Evolutionary conservation across 2,797 vertebrate species (phyloP).

Genomic region (Eospalax fontanierii): DNA sequence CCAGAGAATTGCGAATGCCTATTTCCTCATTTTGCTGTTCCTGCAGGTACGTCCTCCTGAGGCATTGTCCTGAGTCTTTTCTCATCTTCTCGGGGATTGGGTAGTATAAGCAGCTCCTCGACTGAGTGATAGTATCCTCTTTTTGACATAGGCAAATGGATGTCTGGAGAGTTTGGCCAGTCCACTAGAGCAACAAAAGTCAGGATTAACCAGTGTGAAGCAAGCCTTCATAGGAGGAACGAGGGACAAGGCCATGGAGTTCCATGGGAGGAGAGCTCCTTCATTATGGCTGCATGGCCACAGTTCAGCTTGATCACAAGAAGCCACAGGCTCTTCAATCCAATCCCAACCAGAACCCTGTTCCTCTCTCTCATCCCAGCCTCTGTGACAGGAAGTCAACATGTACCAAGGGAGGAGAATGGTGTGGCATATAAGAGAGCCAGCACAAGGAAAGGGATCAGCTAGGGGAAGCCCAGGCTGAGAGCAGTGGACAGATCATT

Average conservation of each 20-base stretch:
- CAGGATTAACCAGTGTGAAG: slow-evolving; percentile 29
- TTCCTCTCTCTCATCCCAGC: slow-evolving; percentile 14
- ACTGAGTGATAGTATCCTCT: neutral
- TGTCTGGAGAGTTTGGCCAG: neutral
- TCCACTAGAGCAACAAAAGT: slow-evolving; percentile 17
- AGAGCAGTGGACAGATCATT: neutral
- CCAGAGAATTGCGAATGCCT: slow-evolving; percentile 95
- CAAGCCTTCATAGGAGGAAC: slow-evolving; percentile 32
- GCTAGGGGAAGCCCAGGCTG: neutral
- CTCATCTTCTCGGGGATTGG: neutral
- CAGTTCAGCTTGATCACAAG: slow-evolving; percentile 2
- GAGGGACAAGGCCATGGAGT: neutral
- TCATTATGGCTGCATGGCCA: neutral
- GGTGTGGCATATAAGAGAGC: neutral
- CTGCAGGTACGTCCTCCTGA: slow-evolving; percentile 92
- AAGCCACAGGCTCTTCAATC: neutral
- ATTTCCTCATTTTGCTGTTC: slow-evolving; percentile 96
- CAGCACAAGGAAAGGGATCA: neutral
- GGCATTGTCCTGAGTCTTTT: slow-evolving; percentile 44
- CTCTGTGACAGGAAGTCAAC: slow-evolving; percentile 7
- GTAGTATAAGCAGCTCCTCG: slow-evolving; percentile 21
- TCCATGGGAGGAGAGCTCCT: neutral
- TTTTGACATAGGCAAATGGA: slow-evolving; percentile 1
- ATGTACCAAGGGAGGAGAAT: neutral
- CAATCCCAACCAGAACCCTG: neutral